Conservation (phyloP, 2,113 vertebrate genomes). For the Lophochroa leadbeateri region DNA sequence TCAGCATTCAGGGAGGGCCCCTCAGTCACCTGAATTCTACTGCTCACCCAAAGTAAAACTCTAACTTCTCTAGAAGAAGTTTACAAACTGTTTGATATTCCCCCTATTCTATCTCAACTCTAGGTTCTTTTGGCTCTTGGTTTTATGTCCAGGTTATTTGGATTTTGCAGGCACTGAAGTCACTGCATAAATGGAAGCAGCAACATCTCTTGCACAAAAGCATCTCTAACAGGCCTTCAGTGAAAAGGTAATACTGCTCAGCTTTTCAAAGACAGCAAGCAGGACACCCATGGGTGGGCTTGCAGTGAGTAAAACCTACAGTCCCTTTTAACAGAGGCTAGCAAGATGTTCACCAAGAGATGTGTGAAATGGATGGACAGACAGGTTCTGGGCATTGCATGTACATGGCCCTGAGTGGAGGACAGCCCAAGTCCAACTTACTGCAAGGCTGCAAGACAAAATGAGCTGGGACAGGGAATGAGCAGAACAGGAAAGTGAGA, state of each 20-base stretch:
- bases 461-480: neutral
- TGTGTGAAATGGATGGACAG: neutral
- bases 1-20: neutral
- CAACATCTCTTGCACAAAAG: neutral
- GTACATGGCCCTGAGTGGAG: neutral
- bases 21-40: fast-evolving
- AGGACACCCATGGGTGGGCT: neutral
- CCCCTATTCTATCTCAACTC: neutral
- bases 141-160: neutral
- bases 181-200: neutral
- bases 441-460: neutral
- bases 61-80: neutral
- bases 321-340: neutral
- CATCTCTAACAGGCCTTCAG: neutral
- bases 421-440: neutral
- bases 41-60: neutral
- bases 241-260: neutral
- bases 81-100: neutral
- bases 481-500: neutral
- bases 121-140: neutral
- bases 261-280: neutral
- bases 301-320: fast-evolving
- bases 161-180: neutral
- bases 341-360: neutral
- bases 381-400: neutral